Percentiles rank a stretch among this genome's conserved stretches.
These are phyloP conservation scores for Prionailurus viverrinus DNA, from an alignment of 2,113 vertebrate species.

Conservation along the genomic window DNA sequence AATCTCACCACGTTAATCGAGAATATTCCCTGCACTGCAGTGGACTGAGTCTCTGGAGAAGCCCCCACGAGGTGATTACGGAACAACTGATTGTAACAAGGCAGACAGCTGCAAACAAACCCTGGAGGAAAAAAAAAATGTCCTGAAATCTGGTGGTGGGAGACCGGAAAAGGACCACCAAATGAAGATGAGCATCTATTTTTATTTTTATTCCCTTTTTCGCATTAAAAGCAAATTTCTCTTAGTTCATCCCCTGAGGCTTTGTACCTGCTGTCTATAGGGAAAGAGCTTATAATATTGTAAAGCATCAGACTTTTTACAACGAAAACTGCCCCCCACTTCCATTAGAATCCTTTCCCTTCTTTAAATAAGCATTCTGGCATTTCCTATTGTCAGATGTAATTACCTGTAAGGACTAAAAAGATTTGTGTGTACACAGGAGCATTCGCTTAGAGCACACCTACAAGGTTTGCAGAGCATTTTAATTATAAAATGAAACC, in stretches of 20 bases:
- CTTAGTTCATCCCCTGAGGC: background rate
- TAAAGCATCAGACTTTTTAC: constrained; percentile 42
- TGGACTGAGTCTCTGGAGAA: constrained; percentile 68
- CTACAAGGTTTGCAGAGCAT: constrained; percentile 69
- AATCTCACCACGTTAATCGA: constrained; percentile 79
- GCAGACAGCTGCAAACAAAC: constrained; percentile 61
- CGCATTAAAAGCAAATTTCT: constrained; percentile 61
- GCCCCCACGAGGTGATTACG: background rate
- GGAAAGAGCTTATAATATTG: constrained; percentile 34
- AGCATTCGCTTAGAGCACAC: constrained; percentile 67
- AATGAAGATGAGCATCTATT: constrained; percentile 25
- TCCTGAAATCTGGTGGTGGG: background rate
- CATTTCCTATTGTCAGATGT: constrained; percentile 76
- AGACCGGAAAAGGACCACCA: background rate
- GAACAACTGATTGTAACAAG: constrained; percentile 65
- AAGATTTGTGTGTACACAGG: constrained; percentile 76
- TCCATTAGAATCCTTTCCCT: constrained; percentile 1
- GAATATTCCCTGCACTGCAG: constrained; percentile 78
- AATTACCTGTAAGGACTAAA: constrained; percentile 80
- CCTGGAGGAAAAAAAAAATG: constrained; percentile 1
- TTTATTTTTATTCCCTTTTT: constrained; percentile 51
- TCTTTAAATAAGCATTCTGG: constrained; percentile 71
- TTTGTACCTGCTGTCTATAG: constrained; percentile 35
- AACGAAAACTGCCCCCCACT: background rate
- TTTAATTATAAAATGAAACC: constrained; percentile 82